phyloP scores from a whole-genome alignment of 2,888 invertebrate genomes.

The Tenthredo scrophulariae region DNA sequence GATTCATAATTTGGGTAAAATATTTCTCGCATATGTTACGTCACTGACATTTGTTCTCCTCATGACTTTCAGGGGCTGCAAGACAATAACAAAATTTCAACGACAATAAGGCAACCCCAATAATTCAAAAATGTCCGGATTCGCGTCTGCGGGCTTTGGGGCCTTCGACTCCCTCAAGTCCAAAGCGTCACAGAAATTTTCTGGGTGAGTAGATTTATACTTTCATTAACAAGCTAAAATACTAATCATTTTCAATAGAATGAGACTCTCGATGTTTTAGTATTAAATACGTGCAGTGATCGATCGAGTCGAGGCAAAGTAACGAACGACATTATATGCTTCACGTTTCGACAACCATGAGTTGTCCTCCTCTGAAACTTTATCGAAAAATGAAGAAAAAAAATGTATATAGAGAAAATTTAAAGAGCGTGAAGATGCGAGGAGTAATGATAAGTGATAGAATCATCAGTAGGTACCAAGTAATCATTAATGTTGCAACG shows the following conservation, averaged over 20 bases:
- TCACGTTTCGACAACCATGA: too few relatives aligned
- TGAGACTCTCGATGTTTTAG: too few relatives aligned
- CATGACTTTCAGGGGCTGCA: constrained; percentile 72
- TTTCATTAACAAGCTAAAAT: not conserved
- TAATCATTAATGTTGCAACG: too few relatives aligned
- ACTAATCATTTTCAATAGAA: not conserved
- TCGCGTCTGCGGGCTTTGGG: constrained; percentile 76
- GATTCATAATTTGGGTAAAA: not conserved
- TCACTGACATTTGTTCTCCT: not conserved
- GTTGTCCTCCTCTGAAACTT: too few relatives aligned
- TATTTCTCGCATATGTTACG: not conserved
- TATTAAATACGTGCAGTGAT: too few relatives aligned
- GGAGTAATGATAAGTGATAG: too few relatives aligned
- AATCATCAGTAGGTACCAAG: too few relatives aligned
- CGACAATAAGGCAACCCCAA: constrained; percentile 75
- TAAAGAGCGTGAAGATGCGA: too few relatives aligned
- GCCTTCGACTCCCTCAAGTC: constrained; percentile 74
- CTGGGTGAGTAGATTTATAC: constrained; percentile 67
- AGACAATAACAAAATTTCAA: constrained; percentile 67
- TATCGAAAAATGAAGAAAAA: too few relatives aligned
- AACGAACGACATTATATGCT: too few relatives aligned
- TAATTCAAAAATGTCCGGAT: constrained; percentile 78
- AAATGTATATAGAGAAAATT: too few relatives aligned
- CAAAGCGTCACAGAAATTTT: constrained; percentile 73
- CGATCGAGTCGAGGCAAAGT: too few relatives aligned